Percentiles rank a stretch among this genome's conserved stretches.
Evolutionary conservation across 1,140 invertebrate genomes (phyloP).

Genomic region (Drosophila bifasciata): DNA sequence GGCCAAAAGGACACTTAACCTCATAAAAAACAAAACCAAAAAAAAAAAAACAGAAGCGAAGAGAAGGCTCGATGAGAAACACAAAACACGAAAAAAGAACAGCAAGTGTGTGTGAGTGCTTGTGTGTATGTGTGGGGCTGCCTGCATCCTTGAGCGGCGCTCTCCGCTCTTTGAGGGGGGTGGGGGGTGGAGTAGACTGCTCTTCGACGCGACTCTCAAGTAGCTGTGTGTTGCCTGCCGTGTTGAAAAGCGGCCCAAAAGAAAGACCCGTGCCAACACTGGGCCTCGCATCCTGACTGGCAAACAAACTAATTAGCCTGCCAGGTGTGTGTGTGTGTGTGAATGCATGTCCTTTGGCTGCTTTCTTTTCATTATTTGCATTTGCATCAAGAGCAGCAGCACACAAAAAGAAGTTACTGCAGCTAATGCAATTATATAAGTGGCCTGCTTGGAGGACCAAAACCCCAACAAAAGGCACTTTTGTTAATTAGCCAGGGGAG

Average conservation of each 20-base stretch:
- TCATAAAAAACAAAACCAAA: constrained; percentile 57
- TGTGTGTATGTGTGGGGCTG: constrained; percentile 18
- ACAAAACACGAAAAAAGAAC: constrained; percentile 57
- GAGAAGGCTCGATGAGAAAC: constrained; percentile 64
- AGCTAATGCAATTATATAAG: constrained; percentile 82
- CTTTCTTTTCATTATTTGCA: constrained; percentile 76
- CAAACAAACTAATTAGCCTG: constrained; percentile 79
- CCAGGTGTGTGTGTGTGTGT: constrained; percentile 11
- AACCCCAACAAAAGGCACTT: constrained; percentile 67
- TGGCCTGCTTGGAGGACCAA: constrained; percentile 60
- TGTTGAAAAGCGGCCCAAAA: constrained; percentile 59
- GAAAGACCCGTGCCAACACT: constrained; percentile 31
- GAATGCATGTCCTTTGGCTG: constrained; percentile 48
- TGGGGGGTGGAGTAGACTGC: too few species aligned
- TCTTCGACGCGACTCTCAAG: constrained; percentile 60
- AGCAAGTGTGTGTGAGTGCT: constrained; percentile 11
- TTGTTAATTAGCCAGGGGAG: constrained; percentile 77
- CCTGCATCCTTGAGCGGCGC: constrained; percentile 69
- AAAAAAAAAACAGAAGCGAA: background rate
- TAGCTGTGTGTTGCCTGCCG: constrained; percentile 46
- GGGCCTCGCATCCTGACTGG: constrained; percentile 33
- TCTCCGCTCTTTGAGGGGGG: constrained; percentile 40
- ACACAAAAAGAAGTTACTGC: constrained; percentile 56
- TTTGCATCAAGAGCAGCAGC: constrained; percentile 47
- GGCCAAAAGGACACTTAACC: constrained; percentile 80